These are phyloP conservation scores for Bombycilla garrulus DNA, from an alignment of 2,113 vertebrate genomes.

Conservation along the genomic window DNA sequence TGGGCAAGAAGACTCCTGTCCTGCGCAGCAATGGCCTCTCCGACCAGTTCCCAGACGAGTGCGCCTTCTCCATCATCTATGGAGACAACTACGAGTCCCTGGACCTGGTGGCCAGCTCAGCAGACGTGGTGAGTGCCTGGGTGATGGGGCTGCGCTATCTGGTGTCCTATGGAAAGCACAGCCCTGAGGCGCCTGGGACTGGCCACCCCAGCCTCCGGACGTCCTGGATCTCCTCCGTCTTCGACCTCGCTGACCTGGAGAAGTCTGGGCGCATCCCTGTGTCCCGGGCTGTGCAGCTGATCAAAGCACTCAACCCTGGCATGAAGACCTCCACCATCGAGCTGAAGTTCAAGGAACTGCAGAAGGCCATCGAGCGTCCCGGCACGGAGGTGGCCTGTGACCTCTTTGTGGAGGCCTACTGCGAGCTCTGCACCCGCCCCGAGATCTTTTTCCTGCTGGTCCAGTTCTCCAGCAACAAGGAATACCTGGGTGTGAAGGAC, in stretches of 20 bases:
- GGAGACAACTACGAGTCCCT: slow-evolving; percentile 93
- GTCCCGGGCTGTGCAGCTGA: slow-evolving; percentile 85
- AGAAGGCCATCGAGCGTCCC: slow-evolving; percentile 81
- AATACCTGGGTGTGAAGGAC: slow-evolving; percentile 89
- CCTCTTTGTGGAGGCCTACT: slow-evolving; percentile 86
- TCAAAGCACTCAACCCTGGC: slow-evolving; percentile 88
- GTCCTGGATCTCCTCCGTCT: slow-evolving; percentile 88
- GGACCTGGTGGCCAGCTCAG: slow-evolving; percentile 87
- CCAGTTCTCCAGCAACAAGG: slow-evolving; percentile 94
- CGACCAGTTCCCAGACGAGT: slow-evolving; percentile 90
- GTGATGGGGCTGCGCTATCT: slow-evolving; percentile 91
- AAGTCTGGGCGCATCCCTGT: slow-evolving; percentile 82
- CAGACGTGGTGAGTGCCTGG: slow-evolving; percentile 90
- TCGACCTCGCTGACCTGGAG: slow-evolving; percentile 83
- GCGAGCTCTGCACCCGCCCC: slow-evolving; percentile 89
- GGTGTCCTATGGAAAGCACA: slow-evolving; percentile 88
- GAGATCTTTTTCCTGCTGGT: slow-evolving; percentile 91
- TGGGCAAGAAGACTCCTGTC: slow-evolving; percentile 90
- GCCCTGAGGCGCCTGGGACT: slow-evolving; percentile 75
- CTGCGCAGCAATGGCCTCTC: slow-evolving; percentile 90
- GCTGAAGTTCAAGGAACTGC: slow-evolving; percentile 91
- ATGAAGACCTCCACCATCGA: slow-evolving; percentile 88
- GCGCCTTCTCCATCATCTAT: slow-evolving; percentile 91
- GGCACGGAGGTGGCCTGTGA: slow-evolving; percentile 80
- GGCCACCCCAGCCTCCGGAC: slow-evolving; percentile 83